Evolutionary conservation across 2,888 invertebrate species (phyloP).

Genomic region (Mechanitis messenoides): DNA sequence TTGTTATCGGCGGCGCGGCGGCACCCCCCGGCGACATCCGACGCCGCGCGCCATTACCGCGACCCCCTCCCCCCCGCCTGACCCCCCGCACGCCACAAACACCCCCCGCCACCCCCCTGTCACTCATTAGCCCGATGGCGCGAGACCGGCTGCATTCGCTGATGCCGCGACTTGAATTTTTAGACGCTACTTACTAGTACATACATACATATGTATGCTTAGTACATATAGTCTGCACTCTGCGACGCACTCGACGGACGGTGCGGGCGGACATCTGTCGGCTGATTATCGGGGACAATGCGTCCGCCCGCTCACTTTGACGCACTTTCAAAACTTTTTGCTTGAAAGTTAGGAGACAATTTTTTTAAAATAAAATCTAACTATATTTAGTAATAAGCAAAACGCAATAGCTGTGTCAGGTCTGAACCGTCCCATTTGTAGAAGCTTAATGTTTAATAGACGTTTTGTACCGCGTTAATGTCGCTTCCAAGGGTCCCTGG

Average conservation of each 20-base stretch:
- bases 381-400: too few relatives aligned
- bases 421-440: not conserved
- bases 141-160: constrained; percentile 57
- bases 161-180: constrained; percentile 61
- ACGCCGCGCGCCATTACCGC: constrained; percentile 68
- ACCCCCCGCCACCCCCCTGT: constrained; percentile 35
- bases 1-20: constrained; percentile 69
- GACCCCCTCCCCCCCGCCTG: constrained; percentile 37
- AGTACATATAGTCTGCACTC: constrained; percentile 1
- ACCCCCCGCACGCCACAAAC: constrained; percentile 34
- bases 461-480: constrained; percentile 6
- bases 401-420: too few relatives aligned
- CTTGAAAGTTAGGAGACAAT: not conserved
- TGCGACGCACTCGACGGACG: not conserved
- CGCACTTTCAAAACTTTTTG: constrained; percentile 28
- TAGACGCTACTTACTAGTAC: constrained; percentile 37
- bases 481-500: not conserved
- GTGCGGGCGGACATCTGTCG: constrained; percentile 17
- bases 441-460: constrained; percentile 4
- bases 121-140: constrained; percentile 63
- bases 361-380: not conserved
- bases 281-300: constrained; percentile 14
- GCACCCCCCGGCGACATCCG: constrained; percentile 71
- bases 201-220: constrained; percentile 16
- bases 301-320: constrained; percentile 18